phyloP scores from a whole-genome alignment of 2,113 vertebrate species.

The Lophochroa leadbeateri region DNA sequence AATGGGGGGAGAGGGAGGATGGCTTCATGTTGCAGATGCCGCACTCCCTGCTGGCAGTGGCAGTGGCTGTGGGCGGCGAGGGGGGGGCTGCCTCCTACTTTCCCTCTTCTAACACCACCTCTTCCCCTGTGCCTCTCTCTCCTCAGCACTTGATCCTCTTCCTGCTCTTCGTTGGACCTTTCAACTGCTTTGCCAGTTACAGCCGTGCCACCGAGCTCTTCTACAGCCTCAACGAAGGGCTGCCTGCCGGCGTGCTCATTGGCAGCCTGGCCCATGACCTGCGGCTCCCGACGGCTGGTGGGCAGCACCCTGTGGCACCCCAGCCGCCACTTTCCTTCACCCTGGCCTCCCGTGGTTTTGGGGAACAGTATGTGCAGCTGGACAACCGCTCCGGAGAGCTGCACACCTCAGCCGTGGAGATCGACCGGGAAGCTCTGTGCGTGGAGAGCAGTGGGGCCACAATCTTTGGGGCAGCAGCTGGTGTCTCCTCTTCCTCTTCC shows the following conservation, averaged over 20 bases:
- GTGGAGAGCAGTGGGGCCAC: conserved; percentile 59
- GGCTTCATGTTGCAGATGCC: background rate
- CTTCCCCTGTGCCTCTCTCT: conserved; percentile 6
- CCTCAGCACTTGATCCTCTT: conserved; percentile 76
- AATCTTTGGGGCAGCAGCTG: background rate
- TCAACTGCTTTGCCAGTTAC: conserved; percentile 89
- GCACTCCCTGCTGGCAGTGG: background rate
- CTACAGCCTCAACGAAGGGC: conserved; percentile 95
- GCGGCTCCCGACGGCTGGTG: conserved; percentile 70
- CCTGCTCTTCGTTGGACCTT: conserved; percentile 85
- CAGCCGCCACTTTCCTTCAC: conserved; percentile 87
- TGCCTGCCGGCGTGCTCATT: conserved; percentile 88
- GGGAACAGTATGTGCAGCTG: conserved; percentile 87
- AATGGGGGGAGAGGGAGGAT: background rate
- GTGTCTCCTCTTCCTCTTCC: conserved; percentile 16
- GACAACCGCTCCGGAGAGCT: conserved; percentile 89
- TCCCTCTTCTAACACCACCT: background rate
- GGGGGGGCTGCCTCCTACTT: background rate
- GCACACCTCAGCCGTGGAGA: conserved; percentile 85
- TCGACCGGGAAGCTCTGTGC: conserved; percentile 91
- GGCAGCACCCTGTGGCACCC: background rate
- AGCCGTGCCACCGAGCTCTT: conserved; percentile 90
- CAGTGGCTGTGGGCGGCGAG: too few relatives aligned
- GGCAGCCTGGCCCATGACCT: conserved; percentile 90
- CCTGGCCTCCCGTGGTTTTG: conserved; percentile 83